Percentiles rank a stretch among this genome's conserved stretches.
Conservation (phyloP, 1,140 invertebrate species). For the Parasteatoda tepidariorum region DNA sequence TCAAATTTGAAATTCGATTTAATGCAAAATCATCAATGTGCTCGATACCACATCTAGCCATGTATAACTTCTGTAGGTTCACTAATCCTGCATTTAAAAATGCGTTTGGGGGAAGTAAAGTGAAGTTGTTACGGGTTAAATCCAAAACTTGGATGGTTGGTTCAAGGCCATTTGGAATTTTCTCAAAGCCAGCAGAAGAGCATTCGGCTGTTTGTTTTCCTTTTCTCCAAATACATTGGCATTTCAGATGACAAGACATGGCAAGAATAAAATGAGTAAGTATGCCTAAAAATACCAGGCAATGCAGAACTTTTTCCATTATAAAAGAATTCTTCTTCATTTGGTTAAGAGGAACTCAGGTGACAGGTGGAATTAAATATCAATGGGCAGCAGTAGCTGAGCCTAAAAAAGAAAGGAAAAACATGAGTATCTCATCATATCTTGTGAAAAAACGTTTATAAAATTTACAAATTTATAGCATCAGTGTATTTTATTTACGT, state of each 20-base stretch:
- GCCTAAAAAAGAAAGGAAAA: neutral
- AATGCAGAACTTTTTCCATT: constrained; percentile 39
- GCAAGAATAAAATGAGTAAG: constrained; percentile 27
- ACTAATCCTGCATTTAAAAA: constrained; percentile 82
- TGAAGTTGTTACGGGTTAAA: constrained; percentile 83
- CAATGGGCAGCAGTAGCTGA: neutral
- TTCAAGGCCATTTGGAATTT: constrained; percentile 81
- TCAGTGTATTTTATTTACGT: no score
- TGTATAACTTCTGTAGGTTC: constrained; percentile 88
- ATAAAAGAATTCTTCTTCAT: constrained; percentile 20
- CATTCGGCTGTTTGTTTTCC: constrained; percentile 92
- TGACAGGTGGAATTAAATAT: neutral
- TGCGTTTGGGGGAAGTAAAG: constrained; percentile 78
- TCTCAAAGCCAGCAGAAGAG: constrained; percentile 78
- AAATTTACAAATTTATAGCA: no score
- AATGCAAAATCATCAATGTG: constrained; percentile 83
- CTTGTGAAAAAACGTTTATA: no score
- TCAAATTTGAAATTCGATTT: constrained; percentile 84
- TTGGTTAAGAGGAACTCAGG: neutral
- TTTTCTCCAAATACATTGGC: constrained; percentile 90
- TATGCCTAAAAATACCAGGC: constrained; percentile 31
- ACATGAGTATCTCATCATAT: neutral
- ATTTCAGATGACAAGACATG: constrained; percentile 76
- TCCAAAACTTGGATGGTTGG: constrained; percentile 90
- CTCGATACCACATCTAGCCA: constrained; percentile 80